These are phyloP conservation scores for Flexamia atlantica DNA, from an alignment of 2,888 invertebrate species.

Conservation along the genomic window DNA sequence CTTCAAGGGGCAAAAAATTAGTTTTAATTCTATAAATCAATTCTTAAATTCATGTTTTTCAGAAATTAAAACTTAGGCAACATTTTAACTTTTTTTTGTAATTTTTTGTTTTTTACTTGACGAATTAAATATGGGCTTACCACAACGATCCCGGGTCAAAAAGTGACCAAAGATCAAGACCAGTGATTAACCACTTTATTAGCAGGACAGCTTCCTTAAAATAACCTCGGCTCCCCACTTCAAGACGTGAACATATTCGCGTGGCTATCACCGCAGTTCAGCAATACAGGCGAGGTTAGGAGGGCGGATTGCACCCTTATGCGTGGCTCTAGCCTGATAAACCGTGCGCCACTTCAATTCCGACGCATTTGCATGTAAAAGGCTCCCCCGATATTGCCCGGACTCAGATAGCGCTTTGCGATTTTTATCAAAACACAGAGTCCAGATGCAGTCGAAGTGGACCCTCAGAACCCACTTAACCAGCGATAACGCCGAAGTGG, in stretches of 20 bases:
- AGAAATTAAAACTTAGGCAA: too few relatives aligned
- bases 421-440: slow-evolving; percentile 54
- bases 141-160: too few relatives aligned
- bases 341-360: slow-evolving; percentile 49
- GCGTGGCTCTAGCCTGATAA: slow-evolving; percentile 37
- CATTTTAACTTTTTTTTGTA: too few relatives aligned
- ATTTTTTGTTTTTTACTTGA: too few relatives aligned
- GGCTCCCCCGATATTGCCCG: slow-evolving; percentile 41
- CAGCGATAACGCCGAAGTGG: background rate
- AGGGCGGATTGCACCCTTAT: slow-evolving; percentile 43
- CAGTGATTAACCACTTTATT: too few relatives aligned
- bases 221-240: background rate
- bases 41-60: too few relatives aligned
- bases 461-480: too few relatives aligned
- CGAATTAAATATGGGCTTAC: too few relatives aligned
- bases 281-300: background rate
- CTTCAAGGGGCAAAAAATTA: too few relatives aligned
- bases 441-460: background rate
- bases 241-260: background rate
- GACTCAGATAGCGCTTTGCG: slow-evolving; percentile 30
- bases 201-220: too few relatives aligned
- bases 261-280: background rate
- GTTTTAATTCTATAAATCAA: too few relatives aligned
- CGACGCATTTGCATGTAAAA: slow-evolving; percentile 52
- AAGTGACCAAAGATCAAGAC: too few relatives aligned